Conservation (phyloP, 1,140 invertebrate species). For the Cherax destructor region DNA sequence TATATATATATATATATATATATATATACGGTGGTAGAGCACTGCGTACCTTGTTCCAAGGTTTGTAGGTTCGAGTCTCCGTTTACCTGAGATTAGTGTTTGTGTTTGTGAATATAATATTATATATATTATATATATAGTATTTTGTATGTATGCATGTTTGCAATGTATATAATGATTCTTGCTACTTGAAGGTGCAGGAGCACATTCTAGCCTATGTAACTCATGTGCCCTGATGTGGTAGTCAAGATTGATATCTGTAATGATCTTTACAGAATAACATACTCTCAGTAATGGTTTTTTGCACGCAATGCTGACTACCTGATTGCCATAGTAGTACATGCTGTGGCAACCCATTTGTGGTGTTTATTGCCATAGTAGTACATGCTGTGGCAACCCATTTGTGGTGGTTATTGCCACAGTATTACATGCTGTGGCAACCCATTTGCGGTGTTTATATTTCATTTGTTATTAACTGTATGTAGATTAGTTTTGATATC, state of each 20-base stretch:
- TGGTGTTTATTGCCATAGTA: not conserved
- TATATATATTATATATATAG: too few species aligned
- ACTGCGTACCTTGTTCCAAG: too few species aligned
- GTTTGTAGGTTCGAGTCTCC: too few species aligned
- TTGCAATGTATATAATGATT: not conserved
- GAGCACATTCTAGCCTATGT: not conserved
- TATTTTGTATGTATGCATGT: not conserved
- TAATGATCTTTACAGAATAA: not conserved
- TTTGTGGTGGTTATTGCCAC: not conserved
- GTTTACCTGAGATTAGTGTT: not conserved
- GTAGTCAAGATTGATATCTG: not conserved
- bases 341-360: not conserved
- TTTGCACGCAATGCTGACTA: not conserved
- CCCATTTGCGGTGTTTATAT: not conserved
- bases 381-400: not conserved
- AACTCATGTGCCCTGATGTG: constrained; percentile 33
- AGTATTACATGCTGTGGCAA: not conserved
- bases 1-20: too few species aligned
- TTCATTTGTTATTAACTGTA: not conserved
- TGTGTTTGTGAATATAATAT: not conserved
- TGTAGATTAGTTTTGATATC: constrained; percentile 60
- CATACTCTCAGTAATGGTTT: not conserved
- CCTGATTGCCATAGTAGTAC: not conserved
- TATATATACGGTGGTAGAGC: too few species aligned
- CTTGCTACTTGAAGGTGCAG: constrained; percentile 4